Percentiles rank a stretch among this genome's conserved stretches.
Conservation (phyloP, 2,113 vertebrate genomes). For the Apistogramma diplotaenia region DNA sequence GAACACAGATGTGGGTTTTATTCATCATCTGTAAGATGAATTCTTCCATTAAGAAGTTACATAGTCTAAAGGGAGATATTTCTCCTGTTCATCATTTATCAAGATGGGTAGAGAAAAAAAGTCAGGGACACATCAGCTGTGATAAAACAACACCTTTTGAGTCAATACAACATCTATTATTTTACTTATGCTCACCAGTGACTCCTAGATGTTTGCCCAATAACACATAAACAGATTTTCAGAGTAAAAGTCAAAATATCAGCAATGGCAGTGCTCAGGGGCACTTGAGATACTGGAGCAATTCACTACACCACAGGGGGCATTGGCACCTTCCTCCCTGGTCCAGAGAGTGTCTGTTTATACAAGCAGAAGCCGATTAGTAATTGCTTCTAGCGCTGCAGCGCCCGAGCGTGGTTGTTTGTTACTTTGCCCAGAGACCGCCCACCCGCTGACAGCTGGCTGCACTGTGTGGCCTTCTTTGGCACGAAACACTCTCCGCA, state of each 20-base stretch:
- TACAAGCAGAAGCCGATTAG: conserved; percentile 24
- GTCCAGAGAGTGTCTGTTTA: neutral
- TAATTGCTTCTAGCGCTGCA: conserved; percentile 14
- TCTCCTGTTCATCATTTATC: neutral
- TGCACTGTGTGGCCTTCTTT: neutral
- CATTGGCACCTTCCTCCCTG: neutral
- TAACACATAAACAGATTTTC: neutral
- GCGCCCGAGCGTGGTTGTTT: conserved; percentile 9
- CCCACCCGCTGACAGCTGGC: conserved; percentile 4
- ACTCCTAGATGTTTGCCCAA: neutral
- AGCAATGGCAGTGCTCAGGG: neutral
- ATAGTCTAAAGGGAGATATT: neutral
- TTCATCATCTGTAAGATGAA: neutral
- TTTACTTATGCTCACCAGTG: neutral
- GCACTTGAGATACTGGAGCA: neutral
- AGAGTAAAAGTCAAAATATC: neutral
- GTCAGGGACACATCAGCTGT: neutral
- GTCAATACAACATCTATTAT: conserved; percentile 7
- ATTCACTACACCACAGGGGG: neutral
- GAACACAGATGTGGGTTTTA: neutral
- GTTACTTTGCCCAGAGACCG: conserved; percentile 17
- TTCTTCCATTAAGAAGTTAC: neutral
- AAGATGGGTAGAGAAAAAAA: neutral
- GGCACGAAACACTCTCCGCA: neutral
- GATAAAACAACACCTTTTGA: neutral